These are phyloP conservation scores for Oasisia sp. DNA, from an alignment of 2,888 invertebrate species.

Conservation along the genomic window DNA sequence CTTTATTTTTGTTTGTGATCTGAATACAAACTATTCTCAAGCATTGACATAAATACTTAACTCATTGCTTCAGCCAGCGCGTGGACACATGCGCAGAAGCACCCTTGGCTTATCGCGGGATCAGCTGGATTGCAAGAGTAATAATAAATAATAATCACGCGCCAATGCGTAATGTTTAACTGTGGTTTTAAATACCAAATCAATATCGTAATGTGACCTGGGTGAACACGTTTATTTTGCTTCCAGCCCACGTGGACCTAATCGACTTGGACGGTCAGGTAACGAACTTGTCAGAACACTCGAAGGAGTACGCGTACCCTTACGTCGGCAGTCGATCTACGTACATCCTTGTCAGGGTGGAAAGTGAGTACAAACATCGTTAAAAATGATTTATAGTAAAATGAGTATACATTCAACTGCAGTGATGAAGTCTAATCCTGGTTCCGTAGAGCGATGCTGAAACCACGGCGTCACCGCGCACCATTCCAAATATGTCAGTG, in stretches of 20 bases:
- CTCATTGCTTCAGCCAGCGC: no score
- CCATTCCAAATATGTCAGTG: no score
- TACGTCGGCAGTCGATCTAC: background rate
- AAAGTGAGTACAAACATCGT: background rate
- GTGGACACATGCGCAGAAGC: no score
- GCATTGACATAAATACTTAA: no score
- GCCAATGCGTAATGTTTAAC: background rate
- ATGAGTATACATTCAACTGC: no score
- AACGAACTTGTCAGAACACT: background rate
- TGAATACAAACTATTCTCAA: no score
- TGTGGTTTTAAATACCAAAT: background rate
- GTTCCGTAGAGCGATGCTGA: no score
- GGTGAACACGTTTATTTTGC: background rate
- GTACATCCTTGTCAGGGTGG: background rate
- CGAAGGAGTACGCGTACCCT: background rate
- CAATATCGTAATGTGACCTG: background rate
- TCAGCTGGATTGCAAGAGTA: background rate
- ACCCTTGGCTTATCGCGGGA: no score
- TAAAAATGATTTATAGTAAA: no score
- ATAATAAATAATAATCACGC: background rate
- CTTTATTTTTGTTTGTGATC: no score
- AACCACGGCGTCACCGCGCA: no score
- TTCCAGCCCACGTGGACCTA: background rate
- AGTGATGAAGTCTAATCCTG: no score
- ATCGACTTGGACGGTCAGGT: background rate